Base-by-base conservation (phyloP, 2,113 vertebrate genomes). In the Hystrix cristata region DNA sequence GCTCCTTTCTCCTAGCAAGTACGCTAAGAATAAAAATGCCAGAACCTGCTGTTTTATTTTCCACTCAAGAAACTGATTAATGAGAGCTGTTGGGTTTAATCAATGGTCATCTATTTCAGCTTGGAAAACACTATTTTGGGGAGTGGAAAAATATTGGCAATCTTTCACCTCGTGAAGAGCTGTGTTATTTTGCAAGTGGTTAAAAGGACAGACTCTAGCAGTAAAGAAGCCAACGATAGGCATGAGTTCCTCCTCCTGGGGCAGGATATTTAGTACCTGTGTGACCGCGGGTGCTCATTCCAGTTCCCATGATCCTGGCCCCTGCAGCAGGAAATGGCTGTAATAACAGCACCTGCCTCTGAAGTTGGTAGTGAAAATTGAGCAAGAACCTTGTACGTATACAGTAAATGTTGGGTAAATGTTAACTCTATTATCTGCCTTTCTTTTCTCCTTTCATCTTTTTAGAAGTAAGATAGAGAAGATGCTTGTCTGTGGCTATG, bases 31-130 rank as follows among this genome's bases (percentile, higher is more conserved):
- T 91, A 76, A 94, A 92, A 87, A 59, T 46, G 80, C 65, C 92
- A 81, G 93, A 83, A 94, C 95, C 94, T 92, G 91, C 92, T 96
- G 94, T 72, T 97, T 97, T 96, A 91, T 95, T 97, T 97, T 96
- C 90, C 87, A 96, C 79, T 84, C 83, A 78, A 96, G 92, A 89
- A 94, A 96, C 83, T 95, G 96, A 97, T 95, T 93, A 94, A 91
- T 94, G 91, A 95, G 69, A 64, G 94, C 87, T 96, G 89, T 87
- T 96, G 79, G 46, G 93, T 95, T 97, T 96, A 97, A 97, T 97
- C 96, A 91, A 78, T 95, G 94, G 96, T 84, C 97, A 90, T 92
- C 95, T 95, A 46, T 87, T 93, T 94, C 87, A 93, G 95, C 69
- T 90, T 93, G 92, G 96, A 97, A 95, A 96, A 96, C 93, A 97